phyloP scores from a whole-genome alignment of 2,113 vertebrate genomes.

The Rhea americana region DNA sequence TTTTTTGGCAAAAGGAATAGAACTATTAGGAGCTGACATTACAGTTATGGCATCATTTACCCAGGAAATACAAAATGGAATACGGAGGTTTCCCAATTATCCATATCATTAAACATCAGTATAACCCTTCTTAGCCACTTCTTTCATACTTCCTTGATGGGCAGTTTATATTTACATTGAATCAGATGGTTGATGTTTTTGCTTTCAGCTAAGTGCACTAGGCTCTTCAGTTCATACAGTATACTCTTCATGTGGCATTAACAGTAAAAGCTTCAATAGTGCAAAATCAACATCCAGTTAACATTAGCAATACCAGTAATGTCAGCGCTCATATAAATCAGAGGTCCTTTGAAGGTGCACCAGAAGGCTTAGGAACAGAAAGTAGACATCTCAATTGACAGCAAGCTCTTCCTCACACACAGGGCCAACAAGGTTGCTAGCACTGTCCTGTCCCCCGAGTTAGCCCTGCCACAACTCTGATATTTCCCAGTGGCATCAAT shows the following conservation, averaged over 20 bases:
- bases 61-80: neutral
- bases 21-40: neutral
- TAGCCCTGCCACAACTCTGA: accelerated
- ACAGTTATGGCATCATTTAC: neutral
- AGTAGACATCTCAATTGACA: neutral
- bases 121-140: neutral
- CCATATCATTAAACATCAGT: neutral
- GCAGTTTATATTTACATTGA: neutral
- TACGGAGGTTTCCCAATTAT: neutral
- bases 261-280: neutral
- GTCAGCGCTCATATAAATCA: neutral
- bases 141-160: neutral
- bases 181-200: neutral
- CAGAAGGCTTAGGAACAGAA: neutral
- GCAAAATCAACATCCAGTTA: neutral
- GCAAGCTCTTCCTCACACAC: neutral
- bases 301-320: neutral
- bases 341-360: neutral
- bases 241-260: neutral
- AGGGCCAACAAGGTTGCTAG: neutral
- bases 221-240: neutral
- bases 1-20: neutral
- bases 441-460: neutral
- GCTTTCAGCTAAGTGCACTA: neutral
- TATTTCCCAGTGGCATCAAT: neutral